phyloP scores from a whole-genome alignment of 2,797 vertebrate genomes.

The Nannoperca australis region DNA sequence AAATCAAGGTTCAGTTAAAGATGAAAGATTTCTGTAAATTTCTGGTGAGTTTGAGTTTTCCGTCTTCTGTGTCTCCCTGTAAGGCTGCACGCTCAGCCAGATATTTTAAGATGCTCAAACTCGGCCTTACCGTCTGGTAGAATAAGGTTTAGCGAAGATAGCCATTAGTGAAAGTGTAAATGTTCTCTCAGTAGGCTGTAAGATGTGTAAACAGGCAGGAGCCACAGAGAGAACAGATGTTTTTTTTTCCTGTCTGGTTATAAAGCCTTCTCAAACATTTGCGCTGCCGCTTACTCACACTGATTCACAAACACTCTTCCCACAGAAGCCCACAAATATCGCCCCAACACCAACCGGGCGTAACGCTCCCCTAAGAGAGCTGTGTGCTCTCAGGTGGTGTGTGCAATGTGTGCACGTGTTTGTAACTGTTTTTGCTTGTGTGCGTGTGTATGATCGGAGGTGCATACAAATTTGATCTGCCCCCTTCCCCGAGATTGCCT shows the following conservation, averaged over 20 bases:
- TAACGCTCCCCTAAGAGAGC: constrained; percentile 75
- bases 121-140: constrained; percentile 37
- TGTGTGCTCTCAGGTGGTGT: constrained; percentile 75
- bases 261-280: constrained; percentile 82
- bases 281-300: constrained; percentile 80
- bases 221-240: constrained; percentile 76
- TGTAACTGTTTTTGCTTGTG: constrained; percentile 53
- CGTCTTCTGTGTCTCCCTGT: background rate
- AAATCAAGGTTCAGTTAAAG: background rate
- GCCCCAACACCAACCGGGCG: constrained; percentile 75
- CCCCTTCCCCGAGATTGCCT: constrained; percentile 74
- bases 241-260: constrained; percentile 65
- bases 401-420: constrained; percentile 58
- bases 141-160: constrained; percentile 46
- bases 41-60: background rate
- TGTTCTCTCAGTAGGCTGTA: constrained; percentile 55
- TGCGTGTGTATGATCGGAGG: constrained; percentile 62
- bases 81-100: background rate
- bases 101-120: constrained; percentile 26
- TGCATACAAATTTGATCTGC: constrained; percentile 83
- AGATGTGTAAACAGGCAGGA: constrained; percentile 76
- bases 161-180: constrained; percentile 61
- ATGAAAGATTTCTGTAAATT: background rate
- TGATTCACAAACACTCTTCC: constrained; percentile 83
- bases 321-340: constrained; percentile 81